phyloP scores from a whole-genome alignment of 2,888 invertebrate genomes.

The Apamea monoglypha region DNA sequence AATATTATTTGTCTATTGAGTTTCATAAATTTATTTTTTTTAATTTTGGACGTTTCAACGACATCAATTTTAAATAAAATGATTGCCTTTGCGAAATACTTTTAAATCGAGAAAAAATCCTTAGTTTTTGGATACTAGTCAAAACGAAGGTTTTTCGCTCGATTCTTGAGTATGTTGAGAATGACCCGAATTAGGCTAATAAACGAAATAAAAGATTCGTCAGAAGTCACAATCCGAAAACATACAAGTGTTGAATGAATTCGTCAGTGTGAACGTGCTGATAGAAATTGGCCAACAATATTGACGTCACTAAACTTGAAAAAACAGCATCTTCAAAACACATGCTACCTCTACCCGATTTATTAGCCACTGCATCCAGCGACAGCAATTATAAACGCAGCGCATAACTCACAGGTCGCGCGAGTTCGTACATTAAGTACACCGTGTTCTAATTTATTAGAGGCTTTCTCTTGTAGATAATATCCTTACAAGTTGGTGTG shows the following conservation, averaged over 20 bases:
- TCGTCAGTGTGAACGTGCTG: neutral
- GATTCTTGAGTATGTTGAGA: neutral
- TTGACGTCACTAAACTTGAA: neutral
- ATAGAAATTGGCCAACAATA: neutral
- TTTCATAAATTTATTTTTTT: neutral
- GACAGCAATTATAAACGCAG: conserved; percentile 71
- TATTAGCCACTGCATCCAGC: conserved; percentile 41
- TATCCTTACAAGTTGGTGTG: conserved; percentile 47
- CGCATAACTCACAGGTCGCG: conserved; percentile 62
- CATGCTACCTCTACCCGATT: conserved; percentile 14
- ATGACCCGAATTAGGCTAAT: neutral
- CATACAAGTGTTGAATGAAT: neutral
- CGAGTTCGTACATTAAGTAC: conserved; percentile 72
- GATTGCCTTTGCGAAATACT: neutral
- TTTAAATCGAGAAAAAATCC: neutral
- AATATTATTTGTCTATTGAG: neutral
- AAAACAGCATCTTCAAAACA: conserved; percentile 7
- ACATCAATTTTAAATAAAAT: neutral
- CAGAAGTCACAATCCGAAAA: neutral
- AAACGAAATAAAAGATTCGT: neutral
- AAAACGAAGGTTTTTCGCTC: neutral
- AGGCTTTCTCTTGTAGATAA: conserved; percentile 57
- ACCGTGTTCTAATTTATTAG: conserved; percentile 70
- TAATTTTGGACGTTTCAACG: neutral
- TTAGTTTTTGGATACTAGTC: neutral